Percentiles rank a stretch among this genome's conserved stretches.
phyloP scores from a whole-genome alignment of 2,888 invertebrate genomes.

The Priocnemis perturbator region DNA sequence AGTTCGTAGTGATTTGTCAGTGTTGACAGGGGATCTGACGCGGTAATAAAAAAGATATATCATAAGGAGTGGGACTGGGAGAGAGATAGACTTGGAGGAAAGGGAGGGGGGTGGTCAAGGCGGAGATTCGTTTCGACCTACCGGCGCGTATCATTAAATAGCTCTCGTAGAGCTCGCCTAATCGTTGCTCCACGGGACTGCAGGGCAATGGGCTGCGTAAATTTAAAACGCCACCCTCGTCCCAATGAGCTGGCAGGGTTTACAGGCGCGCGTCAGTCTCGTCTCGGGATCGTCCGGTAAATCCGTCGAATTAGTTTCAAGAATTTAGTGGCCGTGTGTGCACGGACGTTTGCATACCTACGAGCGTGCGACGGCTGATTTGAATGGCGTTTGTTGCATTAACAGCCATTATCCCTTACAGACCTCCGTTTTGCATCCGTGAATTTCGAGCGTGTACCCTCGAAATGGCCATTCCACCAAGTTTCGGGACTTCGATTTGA shows the following conservation, averaged over 20 bases:
- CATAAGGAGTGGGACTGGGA: conserved; percentile 10
- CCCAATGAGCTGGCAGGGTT: conserved; percentile 23
- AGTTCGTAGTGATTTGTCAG: conserved; percentile 46
- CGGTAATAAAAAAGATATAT: conserved; percentile 40
- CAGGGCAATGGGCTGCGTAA: conserved; percentile 30
- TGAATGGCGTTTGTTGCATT: too few relatives aligned
- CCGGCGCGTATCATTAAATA: conserved; percentile 50
- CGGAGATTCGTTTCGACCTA: conserved; percentile 33
- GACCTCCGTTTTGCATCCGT: too few relatives aligned
- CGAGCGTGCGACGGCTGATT: not conserved
- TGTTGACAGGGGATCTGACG: conserved; percentile 49
- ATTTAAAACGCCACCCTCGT: conserved; percentile 34
- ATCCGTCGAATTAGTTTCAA: conserved; percentile 16
- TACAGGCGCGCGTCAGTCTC: conserved; percentile 11
- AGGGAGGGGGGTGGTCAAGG: not conserved
- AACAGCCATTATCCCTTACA: too few relatives aligned
- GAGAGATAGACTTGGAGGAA: conserved; percentile 6
- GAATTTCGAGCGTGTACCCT: too few relatives aligned
- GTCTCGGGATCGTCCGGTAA: conserved; percentile 8
- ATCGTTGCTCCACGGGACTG: not conserved
- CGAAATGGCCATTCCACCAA: too few relatives aligned
- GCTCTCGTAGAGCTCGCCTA: conserved; percentile 19
- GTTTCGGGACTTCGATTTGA: too few relatives aligned
- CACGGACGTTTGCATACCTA: not conserved
- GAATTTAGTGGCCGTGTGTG: conserved; percentile 6